Evolutionary conservation across 2,888 invertebrate species (phyloP).

Genomic region (Choristoneura rosaceana): DNA sequence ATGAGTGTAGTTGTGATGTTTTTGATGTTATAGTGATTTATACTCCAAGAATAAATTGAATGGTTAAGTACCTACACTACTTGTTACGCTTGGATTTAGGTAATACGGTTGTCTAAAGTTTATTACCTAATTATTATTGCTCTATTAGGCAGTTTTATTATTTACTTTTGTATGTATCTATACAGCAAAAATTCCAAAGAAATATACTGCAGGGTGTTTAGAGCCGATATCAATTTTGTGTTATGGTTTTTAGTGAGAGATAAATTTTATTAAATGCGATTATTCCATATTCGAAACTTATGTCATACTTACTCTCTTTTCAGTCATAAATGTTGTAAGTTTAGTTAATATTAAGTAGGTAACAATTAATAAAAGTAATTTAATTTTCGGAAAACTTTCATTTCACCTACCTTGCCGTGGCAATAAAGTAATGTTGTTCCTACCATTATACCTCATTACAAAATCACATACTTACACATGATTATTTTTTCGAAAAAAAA

Average conservation of each 20-base stretch:
- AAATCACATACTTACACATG: too few species aligned
- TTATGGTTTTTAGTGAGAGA: background rate
- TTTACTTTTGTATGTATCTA: too few species aligned
- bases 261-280: background rate
- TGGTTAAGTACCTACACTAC: too few species aligned
- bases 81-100: too few species aligned
- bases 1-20: background rate
- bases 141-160: too few species aligned
- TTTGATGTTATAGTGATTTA: background rate
- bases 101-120: too few species aligned
- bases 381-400: background rate
- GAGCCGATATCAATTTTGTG: too few species aligned
- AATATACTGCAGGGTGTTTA: too few species aligned
- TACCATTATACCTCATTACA: background rate
- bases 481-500: background rate
- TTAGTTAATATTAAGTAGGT: background rate
- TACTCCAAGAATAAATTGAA: background rate
- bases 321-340: background rate
- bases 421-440: background rate
- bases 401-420: constrained; percentile 35
- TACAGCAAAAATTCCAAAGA: too few species aligned
- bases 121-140: too few species aligned
- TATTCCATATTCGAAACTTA: background rate
- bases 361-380: background rate
- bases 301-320: background rate